These are phyloP conservation scores for Branchipolynoe longqiensis DNA, from an alignment of 2,888 invertebrate species.

Conservation along the genomic window DNA sequence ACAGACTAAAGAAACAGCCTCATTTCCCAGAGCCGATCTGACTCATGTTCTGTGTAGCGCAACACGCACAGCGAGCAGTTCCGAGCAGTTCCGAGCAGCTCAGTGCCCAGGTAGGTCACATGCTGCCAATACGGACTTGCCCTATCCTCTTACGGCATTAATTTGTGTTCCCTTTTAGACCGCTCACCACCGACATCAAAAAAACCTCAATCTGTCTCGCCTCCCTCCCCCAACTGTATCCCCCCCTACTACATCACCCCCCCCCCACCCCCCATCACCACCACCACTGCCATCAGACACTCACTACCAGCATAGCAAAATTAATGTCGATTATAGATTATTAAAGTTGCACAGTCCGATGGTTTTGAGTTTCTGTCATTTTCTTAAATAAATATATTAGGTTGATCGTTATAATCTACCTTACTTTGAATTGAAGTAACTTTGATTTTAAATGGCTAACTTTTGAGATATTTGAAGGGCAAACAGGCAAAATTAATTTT, in stretches of 20 bases:
- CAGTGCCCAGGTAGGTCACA: conserved; percentile 41
- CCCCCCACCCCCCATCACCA: background rate
- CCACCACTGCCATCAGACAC: background rate
- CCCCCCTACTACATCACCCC: background rate
- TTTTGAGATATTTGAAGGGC: too few relatives aligned
- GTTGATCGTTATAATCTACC: too few relatives aligned
- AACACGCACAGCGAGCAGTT: background rate
- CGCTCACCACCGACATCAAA: too few relatives aligned
- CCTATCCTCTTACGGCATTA: background rate
- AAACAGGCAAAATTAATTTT: too few relatives aligned
- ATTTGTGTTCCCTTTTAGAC: background rate
- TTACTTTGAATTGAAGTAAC: too few relatives aligned
- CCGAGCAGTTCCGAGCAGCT: background rate
- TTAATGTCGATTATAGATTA: background rate
- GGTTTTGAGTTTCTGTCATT: too few relatives aligned
- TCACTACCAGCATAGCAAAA: too few relatives aligned
- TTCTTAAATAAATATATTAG: too few relatives aligned
- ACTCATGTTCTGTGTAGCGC: background rate
- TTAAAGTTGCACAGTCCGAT: too few relatives aligned
- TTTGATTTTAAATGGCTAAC: too few relatives aligned
- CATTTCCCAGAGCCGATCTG: too few relatives aligned
- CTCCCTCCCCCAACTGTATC: background rate
- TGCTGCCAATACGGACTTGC: conserved; percentile 29
- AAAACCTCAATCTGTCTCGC: too few relatives aligned
- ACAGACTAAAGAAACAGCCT: conserved; percentile 50